A percentile compares a stretch with the other conserved stretches of the same genome.
phyloP scores from a whole-genome alignment of 2,888 invertebrate genomes.

The Julus scanicus region DNA sequence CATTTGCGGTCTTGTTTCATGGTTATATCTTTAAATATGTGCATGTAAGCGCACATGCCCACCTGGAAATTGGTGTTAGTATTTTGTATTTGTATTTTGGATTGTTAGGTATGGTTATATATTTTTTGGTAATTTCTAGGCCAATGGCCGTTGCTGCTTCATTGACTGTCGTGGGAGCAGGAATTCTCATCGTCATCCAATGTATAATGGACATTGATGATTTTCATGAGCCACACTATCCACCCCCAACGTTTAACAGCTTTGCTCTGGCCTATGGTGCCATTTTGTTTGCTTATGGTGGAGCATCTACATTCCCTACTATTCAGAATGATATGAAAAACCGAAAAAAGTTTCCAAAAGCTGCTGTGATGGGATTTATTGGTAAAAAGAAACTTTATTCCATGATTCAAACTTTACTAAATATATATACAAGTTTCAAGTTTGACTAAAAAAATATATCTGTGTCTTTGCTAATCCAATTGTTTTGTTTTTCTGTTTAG shows the following conservation, averaged over 20 bases:
- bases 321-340: conserved; percentile 82
- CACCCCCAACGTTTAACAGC: conserved; percentile 71
- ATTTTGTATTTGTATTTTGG: no score
- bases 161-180: conserved; percentile 73
- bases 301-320: conserved; percentile 80
- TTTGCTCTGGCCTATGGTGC: conserved; percentile 78
- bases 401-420: background rate
- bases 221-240: background rate
- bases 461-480: background rate
- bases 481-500: conserved; percentile 25
- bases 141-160: conserved; percentile 75
- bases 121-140: conserved; percentile 63
- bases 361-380: conserved; percentile 73
- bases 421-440: no score
- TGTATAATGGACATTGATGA: conserved; percentile 70
- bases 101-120: no score
- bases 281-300: conserved; percentile 78
- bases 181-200: conserved; percentile 73
- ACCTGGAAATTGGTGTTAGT: no score
- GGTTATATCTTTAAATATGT: no score
- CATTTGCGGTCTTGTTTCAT: no score
- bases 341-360: conserved; percentile 74
- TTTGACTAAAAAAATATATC: no score
- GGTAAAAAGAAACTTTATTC: conserved; percentile 67
- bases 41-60: no score